Conservation (phyloP, 1,140 invertebrate genomes). For the Papilio dardanus region DNA sequence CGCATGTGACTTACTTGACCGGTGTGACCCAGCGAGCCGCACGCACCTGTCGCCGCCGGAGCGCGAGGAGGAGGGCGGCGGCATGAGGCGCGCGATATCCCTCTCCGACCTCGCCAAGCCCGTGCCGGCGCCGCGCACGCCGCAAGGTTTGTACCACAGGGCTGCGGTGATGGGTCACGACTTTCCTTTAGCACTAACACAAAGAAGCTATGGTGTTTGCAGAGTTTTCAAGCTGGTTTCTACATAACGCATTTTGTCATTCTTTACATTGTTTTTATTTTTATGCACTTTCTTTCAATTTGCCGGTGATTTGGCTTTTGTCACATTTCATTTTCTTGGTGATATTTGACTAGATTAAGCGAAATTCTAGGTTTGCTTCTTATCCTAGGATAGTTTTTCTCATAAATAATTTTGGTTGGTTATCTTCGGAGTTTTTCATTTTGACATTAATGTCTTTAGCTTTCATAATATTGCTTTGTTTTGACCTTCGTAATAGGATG, state of each 20-base stretch:
- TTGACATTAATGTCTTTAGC: no score
- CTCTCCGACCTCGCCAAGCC: slow-evolving; percentile 81
- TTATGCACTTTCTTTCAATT: not conserved
- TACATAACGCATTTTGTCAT: not conserved
- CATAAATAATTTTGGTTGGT: not conserved
- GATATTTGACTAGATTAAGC: not conserved
- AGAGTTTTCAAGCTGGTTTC: not conserved
- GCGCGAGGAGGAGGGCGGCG: slow-evolving; percentile 67
- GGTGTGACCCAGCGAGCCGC: slow-evolving; percentile 55
- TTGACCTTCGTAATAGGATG: not conserved
- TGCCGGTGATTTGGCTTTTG: not conserved
- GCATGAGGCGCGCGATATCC: slow-evolving; percentile 78
- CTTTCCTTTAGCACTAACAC: slow-evolving; percentile 3
- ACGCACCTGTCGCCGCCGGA: slow-evolving; percentile 62
- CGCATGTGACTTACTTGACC: slow-evolving; percentile 44
- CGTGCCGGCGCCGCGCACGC: slow-evolving; percentile 76
- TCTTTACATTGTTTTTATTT: not conserved
- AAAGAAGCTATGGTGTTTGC: not conserved
- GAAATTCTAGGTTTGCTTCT: not conserved
- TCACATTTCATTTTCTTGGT: not conserved
- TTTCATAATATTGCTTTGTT: not conserved
- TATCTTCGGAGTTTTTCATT: no score
- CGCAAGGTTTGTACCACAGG: slow-evolving; percentile 62
- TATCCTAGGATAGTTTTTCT: not conserved
- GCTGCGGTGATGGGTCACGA: slow-evolving; percentile 28